Base-by-base conservation (phyloP, 1,140 invertebrate species). In the Pygmarrhopalites habei region DNA sequence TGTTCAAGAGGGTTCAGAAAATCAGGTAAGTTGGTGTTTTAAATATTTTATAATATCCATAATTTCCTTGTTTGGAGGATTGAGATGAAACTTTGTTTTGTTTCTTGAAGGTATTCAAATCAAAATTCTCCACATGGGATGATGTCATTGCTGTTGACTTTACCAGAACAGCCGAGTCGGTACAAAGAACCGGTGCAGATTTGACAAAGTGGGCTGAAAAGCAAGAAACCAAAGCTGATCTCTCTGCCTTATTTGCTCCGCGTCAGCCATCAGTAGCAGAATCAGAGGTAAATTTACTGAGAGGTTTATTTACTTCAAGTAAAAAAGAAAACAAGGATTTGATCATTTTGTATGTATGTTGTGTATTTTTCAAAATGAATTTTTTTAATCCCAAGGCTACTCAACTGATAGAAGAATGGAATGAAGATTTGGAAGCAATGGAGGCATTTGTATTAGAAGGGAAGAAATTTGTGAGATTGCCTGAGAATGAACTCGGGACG, bases 111-210 rank as follows among this genome's bases (percentile, higher is more conserved):
- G 87, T 98, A 62, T 99, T 99, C 77, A 98, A 98, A 79, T 90
- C 88, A 2, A 98, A 99, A 77, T 99, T 99, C 77, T 78, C 83
- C 51, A 94, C 91, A 12, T 99, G 96, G 96, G 96, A 99, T 76
- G 95, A 99, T 80, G 93, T 99, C 1, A 94, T 99, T 67, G 93
- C 95, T 1, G 95, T 99, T 4, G 97, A 99, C 80, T 99, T 97
- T 75, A 99, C 97, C 14, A 83, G 96, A 68, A 98, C 96, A 1
- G 94, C 95, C 0, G 94, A 96, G 75, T 98, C 95, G 1, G 95
- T 99, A 0, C 87, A 88, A 29, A 86, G 92, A 73, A 95, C 95
- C 58, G 96, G 96, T 15, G 95, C 92, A 7, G 94, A 99, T 79
- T 81, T 98, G 28, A 91, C 88, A 2, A 89, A 90, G 77, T 95